Conservation (phyloP, 1,140 invertebrate genomes). For the Aporrectodea caliginosa region DNA sequence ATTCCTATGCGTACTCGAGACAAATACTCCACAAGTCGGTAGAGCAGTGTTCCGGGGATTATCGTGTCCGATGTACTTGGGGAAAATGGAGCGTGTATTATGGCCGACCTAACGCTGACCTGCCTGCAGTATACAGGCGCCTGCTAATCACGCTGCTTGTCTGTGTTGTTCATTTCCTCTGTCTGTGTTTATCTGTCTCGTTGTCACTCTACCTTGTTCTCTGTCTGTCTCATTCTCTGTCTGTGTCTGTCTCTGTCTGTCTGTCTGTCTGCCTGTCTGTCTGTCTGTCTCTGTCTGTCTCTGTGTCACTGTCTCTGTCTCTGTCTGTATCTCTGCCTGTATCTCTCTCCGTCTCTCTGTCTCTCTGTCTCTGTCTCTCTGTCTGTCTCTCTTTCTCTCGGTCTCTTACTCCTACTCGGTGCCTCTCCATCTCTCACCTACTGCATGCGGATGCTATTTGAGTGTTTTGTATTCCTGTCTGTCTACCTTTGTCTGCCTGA, state of each 20-base stretch:
- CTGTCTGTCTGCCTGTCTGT: background rate
- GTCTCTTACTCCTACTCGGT: too few species aligned
- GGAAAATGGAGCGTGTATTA: background rate
- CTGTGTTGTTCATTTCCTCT: background rate
- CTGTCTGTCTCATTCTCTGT: background rate
- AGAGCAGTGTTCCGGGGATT: background rate
- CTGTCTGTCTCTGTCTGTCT: background rate
- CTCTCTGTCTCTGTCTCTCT: background rate
- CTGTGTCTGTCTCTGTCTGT: background rate
- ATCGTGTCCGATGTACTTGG: background rate
- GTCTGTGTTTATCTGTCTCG: background rate
- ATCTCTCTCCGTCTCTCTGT: background rate
- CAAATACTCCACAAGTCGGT: background rate
- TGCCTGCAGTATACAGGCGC: too few species aligned
- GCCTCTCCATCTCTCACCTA: too few species aligned
- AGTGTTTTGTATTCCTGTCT: too few species aligned
- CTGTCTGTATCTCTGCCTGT: background rate
- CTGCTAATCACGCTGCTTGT: too few species aligned
- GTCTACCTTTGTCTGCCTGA: too few species aligned
- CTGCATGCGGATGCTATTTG: too few species aligned
- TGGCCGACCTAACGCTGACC: too few species aligned
- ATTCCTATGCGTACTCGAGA: background rate
- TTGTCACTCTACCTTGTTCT: background rate
- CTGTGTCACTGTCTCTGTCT: background rate
- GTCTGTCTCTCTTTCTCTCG: background rate